phyloP scores from a whole-genome alignment of 1,140 invertebrate species.

The Neodiprion pinetum region DNA sequence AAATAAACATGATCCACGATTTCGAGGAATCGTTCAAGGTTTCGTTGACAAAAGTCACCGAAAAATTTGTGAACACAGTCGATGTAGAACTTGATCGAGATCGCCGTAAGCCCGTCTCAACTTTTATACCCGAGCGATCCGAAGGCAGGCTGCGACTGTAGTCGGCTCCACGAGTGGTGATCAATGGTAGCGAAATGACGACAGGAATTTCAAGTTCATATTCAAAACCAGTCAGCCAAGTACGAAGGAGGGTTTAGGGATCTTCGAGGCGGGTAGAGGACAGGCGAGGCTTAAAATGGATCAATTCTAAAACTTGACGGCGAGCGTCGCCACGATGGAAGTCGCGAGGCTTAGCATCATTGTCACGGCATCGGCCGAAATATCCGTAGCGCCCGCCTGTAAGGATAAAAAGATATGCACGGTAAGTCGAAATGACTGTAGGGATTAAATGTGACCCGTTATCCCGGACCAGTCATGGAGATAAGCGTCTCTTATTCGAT shows the following conservation, averaged over 20 bases:
- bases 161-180: too few species aligned
- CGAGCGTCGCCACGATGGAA: constrained; percentile 18
- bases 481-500: too few species aligned
- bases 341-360: constrained; percentile 16
- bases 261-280: too few species aligned
- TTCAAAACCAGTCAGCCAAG: too few species aligned
- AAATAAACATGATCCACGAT: not conserved
- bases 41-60: not conserved
- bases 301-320: constrained; percentile 13
- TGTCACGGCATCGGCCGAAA: not conserved
- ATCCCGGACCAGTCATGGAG: not conserved
- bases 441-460: not conserved
- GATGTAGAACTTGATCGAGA: too few species aligned
- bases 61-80: not conserved
- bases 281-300: not conserved
- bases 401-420: not conserved
- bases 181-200: too few species aligned
- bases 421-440: not conserved
- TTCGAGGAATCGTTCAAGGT: not conserved
- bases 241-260: too few species aligned
- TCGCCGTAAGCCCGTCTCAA: too few species aligned
- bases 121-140: too few species aligned
- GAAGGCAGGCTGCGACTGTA: too few species aligned
- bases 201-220: too few species aligned
- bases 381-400: not conserved